phyloP scores from a whole-genome alignment of 2,113 vertebrate species.

The Protomyctophum bolini region DNA sequence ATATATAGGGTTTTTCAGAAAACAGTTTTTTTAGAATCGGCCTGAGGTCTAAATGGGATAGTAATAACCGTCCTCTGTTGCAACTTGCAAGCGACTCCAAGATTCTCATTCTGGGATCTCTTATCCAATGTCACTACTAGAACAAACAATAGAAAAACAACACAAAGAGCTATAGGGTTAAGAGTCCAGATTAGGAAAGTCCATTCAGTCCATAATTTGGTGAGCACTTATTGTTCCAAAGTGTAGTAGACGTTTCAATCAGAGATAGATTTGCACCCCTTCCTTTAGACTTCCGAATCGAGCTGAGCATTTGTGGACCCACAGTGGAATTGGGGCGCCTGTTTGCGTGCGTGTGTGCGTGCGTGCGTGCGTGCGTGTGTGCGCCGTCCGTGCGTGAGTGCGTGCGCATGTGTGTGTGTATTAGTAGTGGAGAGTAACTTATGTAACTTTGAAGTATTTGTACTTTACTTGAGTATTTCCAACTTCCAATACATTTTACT shows the following conservation, averaged over 20 bases:
- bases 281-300: slow-evolving; percentile 4
- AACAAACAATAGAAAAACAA: background rate
- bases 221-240: slow-evolving; percentile 12
- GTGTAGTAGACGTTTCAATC: slow-evolving; percentile 22
- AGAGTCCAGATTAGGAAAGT: slow-evolving; percentile 2
- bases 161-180: slow-evolving; percentile 8
- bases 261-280: slow-evolving; percentile 19
- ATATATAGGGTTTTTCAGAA: too few species aligned
- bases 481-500: too few species aligned
- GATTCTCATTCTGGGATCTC: background rate
- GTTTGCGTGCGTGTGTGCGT: too few species aligned
- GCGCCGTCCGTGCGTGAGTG: too few species aligned
- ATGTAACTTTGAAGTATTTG: too few species aligned
- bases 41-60: too few species aligned
- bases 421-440: too few species aligned
- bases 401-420: too few species aligned
- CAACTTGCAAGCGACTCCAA: background rate
- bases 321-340: slow-evolving; percentile 6
- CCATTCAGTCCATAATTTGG: slow-evolving; percentile 25
- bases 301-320: background rate
- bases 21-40: too few species aligned
- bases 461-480: too few species aligned
- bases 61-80: too few species aligned
- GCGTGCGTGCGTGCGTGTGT: too few species aligned
- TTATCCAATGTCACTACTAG: background rate